Evolutionary conservation across 64 coral and sea anemone genomes (phyloP), one percentile per base, ranked within the genome.

Genomic region (Acropora yongei): DNA sequence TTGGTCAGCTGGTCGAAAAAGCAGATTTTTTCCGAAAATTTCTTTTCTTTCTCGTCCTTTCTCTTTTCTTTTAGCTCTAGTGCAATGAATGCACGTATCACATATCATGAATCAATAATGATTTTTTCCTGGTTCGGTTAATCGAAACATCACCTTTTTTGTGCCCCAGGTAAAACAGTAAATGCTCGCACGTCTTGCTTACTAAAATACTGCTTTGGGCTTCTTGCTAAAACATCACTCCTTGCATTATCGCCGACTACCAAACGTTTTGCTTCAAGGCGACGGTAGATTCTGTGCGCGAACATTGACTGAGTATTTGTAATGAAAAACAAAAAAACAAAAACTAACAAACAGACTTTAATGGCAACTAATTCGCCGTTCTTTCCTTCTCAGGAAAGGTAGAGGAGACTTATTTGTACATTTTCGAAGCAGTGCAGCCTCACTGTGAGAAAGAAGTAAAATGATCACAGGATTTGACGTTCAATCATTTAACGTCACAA

Each of bases 1-100:
- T 65, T 61, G 76, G 80, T 94, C 92, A 94, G 79, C 87, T 94
- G 92, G 72, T 94, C 87, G 39, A 61, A 80, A 94, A 88, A 69
- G 77, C 79, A 80, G 77, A 53, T 85, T 76, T 73, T 94, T 93
- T 72, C 10, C 51, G 30, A 30, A 30, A 30, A 55, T 55, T 55
- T 55, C 6, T 55, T 74, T 74, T 18, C 47, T 88, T 67, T 46
- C 76, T 67, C 78, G 51, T 55, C 51, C 5, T 55, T 55, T 55
- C 10, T 55, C 51, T 2, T 67, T 69, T 79, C 53, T 78, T 78
- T 30, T 47, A 85, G 49, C 68, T 61, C 60, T 42, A 65, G 67
- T 84, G 61, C 60, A 6, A 49, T 85, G 65, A 85, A 85, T 77
- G 51, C 50, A 30, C 30, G 73, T 96, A 96, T 93, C 91, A 87